Conservation (phyloP, 2,113 vertebrate genomes). For the Lichenostomus cassidix region DNA sequence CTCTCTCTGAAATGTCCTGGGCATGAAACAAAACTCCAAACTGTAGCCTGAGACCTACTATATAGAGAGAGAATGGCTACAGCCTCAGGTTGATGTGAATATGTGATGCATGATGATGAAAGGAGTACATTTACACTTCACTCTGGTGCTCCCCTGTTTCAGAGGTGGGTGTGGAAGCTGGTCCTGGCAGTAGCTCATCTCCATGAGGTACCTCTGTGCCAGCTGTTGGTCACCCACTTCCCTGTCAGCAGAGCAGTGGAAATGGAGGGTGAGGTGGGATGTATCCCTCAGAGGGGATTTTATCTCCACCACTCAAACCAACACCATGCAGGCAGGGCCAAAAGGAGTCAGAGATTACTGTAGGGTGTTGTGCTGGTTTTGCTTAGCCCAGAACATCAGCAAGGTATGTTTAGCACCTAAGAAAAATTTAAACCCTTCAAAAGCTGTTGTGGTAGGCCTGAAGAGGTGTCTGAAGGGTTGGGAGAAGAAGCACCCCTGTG, state of each 20-base stretch:
- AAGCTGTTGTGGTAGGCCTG: too few species aligned
- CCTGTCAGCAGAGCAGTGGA: not conserved
- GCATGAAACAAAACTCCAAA: not conserved
- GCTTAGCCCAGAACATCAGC: too few species aligned
- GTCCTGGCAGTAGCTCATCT: not conserved
- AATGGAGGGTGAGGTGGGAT: not conserved
- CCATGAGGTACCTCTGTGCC: fast-evolving
- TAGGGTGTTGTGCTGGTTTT: not conserved
- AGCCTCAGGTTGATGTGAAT: not conserved
- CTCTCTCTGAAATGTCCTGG: not conserved
- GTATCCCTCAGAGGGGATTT: not conserved
- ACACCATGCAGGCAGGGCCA: not conserved
- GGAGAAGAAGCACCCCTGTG: too few species aligned
- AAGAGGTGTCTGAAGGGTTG: too few species aligned
- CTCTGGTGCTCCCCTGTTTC: not conserved
- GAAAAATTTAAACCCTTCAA: too few species aligned
- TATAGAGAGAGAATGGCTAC: not conserved
- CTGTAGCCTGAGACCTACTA: not conserved
- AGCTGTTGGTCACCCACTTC: not conserved
- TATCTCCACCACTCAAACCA: not conserved
- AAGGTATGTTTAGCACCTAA: too few species aligned
- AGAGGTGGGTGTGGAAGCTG: not conserved
- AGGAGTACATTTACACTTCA: not conserved
- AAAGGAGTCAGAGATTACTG: not conserved
- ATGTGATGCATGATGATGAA: not conserved